phyloP scores from a whole-genome alignment of 2,888 invertebrate genomes.

The Brachyptera putata region DNA sequence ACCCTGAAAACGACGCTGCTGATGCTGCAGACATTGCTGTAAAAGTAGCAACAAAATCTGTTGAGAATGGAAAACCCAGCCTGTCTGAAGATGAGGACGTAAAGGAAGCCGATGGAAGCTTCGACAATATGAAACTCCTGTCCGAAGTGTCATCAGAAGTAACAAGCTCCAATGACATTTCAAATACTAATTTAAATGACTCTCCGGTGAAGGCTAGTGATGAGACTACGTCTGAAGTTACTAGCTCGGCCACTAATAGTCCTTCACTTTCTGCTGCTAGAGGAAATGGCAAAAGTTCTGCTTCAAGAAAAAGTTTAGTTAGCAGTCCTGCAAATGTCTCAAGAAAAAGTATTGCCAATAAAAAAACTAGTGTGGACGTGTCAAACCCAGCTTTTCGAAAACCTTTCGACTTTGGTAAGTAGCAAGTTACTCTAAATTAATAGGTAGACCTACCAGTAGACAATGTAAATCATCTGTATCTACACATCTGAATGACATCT shows the following conservation, averaged over 20 bases:
- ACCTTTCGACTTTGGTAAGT: conserved; percentile 36
- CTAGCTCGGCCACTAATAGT: conserved; percentile 7
- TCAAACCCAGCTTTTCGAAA: conserved; percentile 35
- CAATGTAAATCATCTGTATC: too few species aligned
- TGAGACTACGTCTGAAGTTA: conserved; percentile 4
- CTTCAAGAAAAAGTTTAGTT: neutral
- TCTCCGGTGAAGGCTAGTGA: neutral
- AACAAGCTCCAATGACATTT: conserved; percentile 11
- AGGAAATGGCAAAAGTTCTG: neutral
- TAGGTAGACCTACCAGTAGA: too few species aligned
- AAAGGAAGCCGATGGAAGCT: conserved; percentile 11
- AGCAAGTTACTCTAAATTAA: too few species aligned
- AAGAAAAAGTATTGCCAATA: conserved; percentile 2
- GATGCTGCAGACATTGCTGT: neutral
- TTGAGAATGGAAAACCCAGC: neutral
- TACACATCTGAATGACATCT: too few species aligned
- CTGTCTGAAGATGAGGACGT: neutral
- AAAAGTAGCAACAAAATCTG: too few species aligned
- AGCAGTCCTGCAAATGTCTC: neutral
- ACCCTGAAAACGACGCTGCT: neutral
- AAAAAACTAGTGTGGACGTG: conserved; percentile 26
- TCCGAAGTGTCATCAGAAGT: conserved; percentile 21
- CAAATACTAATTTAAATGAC: conserved; percentile 3
- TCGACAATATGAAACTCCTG: conserved; percentile 15
- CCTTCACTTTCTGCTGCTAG: neutral